Evolutionary conservation across 2,113 vertebrate genomes (phyloP).

Genomic region (Oncorhynchus keta): DNA sequence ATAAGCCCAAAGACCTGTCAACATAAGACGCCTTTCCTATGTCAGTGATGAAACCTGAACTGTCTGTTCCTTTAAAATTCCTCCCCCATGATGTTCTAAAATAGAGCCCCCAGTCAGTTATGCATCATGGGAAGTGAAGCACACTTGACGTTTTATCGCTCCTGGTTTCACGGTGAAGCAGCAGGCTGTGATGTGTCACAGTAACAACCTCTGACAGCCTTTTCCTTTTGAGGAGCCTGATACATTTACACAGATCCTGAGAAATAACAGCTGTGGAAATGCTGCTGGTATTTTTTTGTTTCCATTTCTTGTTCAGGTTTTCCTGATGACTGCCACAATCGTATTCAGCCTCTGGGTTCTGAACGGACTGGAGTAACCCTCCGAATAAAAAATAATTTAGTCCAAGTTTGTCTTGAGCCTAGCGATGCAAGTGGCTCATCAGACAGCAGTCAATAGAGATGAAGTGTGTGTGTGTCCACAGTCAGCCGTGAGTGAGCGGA

Average conservation of each 20-base stretch:
- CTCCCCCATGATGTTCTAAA: background rate
- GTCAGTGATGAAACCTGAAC: background rate
- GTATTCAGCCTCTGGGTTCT: background rate
- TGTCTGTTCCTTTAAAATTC: background rate
- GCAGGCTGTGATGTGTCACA: constrained; percentile 32
- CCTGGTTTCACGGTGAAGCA: constrained; percentile 30
- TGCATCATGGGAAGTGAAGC: constrained; percentile 24
- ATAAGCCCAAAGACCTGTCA: background rate
- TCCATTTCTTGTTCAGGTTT: background rate
- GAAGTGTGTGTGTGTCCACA: background rate
- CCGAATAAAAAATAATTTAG: background rate
- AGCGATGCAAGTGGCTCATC: background rate
- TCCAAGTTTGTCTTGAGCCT: background rate
- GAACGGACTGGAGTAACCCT: background rate
- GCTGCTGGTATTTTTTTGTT: background rate
- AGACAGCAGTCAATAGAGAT: background rate
- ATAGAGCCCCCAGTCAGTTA: background rate
- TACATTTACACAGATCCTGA: background rate
- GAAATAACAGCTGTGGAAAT: background rate
- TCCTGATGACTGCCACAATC: background rate
- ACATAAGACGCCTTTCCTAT: background rate
- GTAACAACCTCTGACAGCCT: constrained; percentile 46
- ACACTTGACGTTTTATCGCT: constrained; percentile 24
- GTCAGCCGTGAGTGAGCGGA: background rate
- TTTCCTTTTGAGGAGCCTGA: background rate